Base-by-base conservation (phyloP, 2,888 invertebrate species). In the Tanytarsus gracilentus region DNA sequence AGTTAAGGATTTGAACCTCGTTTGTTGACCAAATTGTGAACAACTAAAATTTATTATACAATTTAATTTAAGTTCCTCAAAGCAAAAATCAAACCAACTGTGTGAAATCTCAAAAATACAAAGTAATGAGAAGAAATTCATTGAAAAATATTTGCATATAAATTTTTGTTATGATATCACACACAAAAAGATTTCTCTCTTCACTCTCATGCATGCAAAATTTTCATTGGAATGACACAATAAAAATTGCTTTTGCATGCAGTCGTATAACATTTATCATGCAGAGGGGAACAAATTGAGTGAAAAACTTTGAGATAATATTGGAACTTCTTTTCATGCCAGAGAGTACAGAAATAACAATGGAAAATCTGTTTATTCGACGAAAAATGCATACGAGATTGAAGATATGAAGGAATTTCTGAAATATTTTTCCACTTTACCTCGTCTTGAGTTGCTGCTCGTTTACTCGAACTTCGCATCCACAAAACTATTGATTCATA, bases 261-360 rank as follows among this genome's bases (percentile, higher is more conserved):
- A 40, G n/a, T n/a, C n/a, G n/a, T n/a, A n/a, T n/a, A 14, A 16
- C 16, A 40, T 40, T 16, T 9, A 40, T 40, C 16, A 40, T 16
- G 21, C 14, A 23, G 21, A 18, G 18, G 23, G 23, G 48, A 49
- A 58, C 48, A 58, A 58, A 58, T 58, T 58, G 58, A 58, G 58
- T 58, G 58, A 58, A 58, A 44, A 27, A 58, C 18, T 27, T 58
- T 30, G 58, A 58, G 48, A 58, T 58, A 58, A 58, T 40, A 58
- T 58, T 58, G 58, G 25, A 56, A 44, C 25, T 23, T 44, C 23
- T 23, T 51, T 16, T 30, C 14, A 27, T 51, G 23, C 23, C 11
- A 25, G 49, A 23, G n/a, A 36, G 40, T 5, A 55, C 9, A 9
- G 14, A 55, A 36, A 55, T 33, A 55, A 55, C 55, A 55, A 55